Evolutionary conservation across 2,888 invertebrate species (phyloP), one percentile per base, ranked within the genome.

Genomic region (Heterodera filipjevi): DNA sequence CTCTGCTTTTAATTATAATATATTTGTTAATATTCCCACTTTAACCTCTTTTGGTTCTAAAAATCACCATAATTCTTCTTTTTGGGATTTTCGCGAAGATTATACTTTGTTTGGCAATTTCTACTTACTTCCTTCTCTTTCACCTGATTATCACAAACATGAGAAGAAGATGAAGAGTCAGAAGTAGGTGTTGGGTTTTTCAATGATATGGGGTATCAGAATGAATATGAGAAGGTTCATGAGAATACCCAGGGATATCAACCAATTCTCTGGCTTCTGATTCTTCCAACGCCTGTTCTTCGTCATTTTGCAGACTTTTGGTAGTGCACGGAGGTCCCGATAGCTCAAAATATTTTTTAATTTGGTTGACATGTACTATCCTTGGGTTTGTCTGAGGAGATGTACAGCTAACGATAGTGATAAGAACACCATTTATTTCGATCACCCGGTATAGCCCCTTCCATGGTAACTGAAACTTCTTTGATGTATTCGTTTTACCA

Each of bases 341-440:
- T 12, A 3, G 3, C 49, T 49, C 49, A 49, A 49, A 49, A 19
- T 49, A 79, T 44, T 35, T 35, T 33, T 80, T 80, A 0, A 80
- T n/a, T n/a, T 80, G 66, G 27, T 80, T 82, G 1, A 81, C 10
- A 30, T 80, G 80, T 0, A 80, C 80, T 19, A 30, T n/a, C n/a
- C 35, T 68, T 16, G 80, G 82, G 16, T 46, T 32, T 16, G 49
- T 30, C 64, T 80, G 72, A 12, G 80, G 80, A 8, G n/a, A 16
- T 16, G 14, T 32, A 19, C 73, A 71, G 32, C 59, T 35, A 1
- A 64, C 66, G 10, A 80, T 80, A 2, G 32, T 68, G 0, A 71
- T 82, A 22, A 79, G 68, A 0, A 72, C 80, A 3, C 66, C 32
- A 6, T 27, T n/a, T 12, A 80, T 22, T 32, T 78, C n/a, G 12